These are phyloP conservation scores for Gyps fulvus DNA, from an alignment of 2,113 vertebrate species.

Conservation along the genomic window DNA sequence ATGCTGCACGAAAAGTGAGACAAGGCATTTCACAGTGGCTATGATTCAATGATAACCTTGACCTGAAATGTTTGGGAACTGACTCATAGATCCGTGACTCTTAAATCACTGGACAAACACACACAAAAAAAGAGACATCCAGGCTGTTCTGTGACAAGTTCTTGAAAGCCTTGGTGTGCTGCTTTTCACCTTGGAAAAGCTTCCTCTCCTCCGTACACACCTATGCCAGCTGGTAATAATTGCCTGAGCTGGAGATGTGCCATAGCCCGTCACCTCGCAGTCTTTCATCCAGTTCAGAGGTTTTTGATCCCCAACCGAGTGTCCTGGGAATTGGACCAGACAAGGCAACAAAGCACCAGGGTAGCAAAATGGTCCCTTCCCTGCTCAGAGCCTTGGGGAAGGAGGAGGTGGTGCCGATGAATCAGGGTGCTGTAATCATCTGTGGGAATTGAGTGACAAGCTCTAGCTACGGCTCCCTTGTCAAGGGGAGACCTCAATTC, in stretches of 20 bases:
- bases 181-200: background rate
- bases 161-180: background rate
- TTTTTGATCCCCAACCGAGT: background rate
- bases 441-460: fast-evolving
- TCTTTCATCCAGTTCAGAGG: background rate
- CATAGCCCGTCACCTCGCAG: background rate
- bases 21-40: background rate
- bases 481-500: background rate
- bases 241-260: background rate
- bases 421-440: background rate
- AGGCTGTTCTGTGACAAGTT: background rate
- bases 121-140: background rate
- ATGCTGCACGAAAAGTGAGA: background rate
- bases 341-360: fast-evolving
- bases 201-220: background rate
- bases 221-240: background rate
- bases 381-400: background rate
- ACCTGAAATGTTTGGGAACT: background rate
- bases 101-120: background rate
- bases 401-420: background rate
- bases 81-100: background rate
- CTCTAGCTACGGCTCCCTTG: background rate
- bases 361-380: background rate
- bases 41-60: background rate
- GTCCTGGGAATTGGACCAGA: background rate